phyloP scores from a whole-genome alignment of 1,140 invertebrate genomes.

The Drosophila eugracilis region DNA sequence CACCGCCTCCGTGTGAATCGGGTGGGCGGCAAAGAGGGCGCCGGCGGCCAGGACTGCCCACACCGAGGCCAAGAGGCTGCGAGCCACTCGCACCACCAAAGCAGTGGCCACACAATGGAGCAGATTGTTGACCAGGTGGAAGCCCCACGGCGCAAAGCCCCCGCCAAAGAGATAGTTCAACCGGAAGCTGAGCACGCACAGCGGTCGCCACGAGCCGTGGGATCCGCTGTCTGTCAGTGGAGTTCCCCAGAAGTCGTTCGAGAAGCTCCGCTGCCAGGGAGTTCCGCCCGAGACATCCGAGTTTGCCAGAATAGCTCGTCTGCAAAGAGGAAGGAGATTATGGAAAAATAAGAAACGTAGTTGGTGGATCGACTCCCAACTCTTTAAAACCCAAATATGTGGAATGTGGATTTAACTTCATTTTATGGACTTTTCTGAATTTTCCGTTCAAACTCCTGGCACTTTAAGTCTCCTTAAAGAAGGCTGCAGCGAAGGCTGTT shows the following conservation, averaged over 20 bases:
- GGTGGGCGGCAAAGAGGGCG: conserved; percentile 96
- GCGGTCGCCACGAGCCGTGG: conserved; percentile 96
- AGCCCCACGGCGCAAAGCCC: conserved; percentile 94
- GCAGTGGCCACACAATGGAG: conserved; percentile 93
- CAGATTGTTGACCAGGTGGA: conserved; percentile 95
- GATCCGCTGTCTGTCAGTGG: conserved; percentile 93
- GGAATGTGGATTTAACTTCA: no score
- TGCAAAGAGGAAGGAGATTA: conserved; percentile 84
- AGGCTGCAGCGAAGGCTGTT: neutral
- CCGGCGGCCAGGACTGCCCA: conserved; percentile 91
- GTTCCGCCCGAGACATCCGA: conserved; percentile 90
- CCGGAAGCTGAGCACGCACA: conserved; percentile 96
- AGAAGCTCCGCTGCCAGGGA: conserved; percentile 89
- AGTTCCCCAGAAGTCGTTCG: conserved; percentile 97
- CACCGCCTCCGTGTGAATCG: conserved; percentile 98
- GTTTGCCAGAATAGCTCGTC: conserved; percentile 95
- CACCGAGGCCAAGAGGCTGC: conserved; percentile 88
- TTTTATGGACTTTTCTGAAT: neutral
- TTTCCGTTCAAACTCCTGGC: neutral
- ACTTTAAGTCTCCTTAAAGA: neutral
- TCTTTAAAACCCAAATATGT: no score
- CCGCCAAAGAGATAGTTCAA: conserved; percentile 95
- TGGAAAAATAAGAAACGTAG: neutral
- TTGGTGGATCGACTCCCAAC: no score
- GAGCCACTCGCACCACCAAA: conserved; percentile 90